Percentiles rank a stretch among this genome's conserved stretches.
Evolutionary conservation across 2,113 vertebrate genomes (phyloP).

Genomic region (Paedocypris sp.): DNA sequence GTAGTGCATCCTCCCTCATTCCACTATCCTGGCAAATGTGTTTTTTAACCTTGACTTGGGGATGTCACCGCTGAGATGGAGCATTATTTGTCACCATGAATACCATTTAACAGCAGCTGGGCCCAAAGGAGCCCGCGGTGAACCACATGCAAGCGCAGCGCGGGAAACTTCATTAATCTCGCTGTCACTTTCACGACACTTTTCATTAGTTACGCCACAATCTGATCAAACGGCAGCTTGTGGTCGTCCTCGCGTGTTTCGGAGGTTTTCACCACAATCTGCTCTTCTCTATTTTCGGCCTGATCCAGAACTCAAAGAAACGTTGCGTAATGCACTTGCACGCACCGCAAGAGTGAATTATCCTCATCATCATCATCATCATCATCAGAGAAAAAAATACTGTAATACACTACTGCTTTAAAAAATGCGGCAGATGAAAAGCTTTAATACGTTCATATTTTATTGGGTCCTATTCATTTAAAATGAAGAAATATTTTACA

Average conservation of each 20-base stretch:
- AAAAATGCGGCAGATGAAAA: no score
- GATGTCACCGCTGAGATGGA: conserved; percentile 73
- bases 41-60: conserved; percentile 88
- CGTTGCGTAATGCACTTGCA: no score
- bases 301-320: no score
- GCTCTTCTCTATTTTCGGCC: no score
- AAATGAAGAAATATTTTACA: no score
- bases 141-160: conserved; percentile 56
- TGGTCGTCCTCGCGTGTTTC: neutral
- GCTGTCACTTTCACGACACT: conserved; percentile 85
- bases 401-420: no score
- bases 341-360: no score
- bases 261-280: neutral
- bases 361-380: no score
- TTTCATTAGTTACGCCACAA: conserved; percentile 87
- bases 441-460: no score
- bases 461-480: no score
- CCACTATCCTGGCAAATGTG: conserved; percentile 57
- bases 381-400: no score
- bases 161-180: conserved; percentile 92
- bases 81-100: conserved; percentile 88
- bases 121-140: conserved; percentile 66
- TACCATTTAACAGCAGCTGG: conserved; percentile 69
- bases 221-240: conserved; percentile 72
- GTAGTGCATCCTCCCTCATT: conserved; percentile 32